phyloP scores from a whole-genome alignment of 2,888 invertebrate species.

The Spodoptera exigua region DNA sequence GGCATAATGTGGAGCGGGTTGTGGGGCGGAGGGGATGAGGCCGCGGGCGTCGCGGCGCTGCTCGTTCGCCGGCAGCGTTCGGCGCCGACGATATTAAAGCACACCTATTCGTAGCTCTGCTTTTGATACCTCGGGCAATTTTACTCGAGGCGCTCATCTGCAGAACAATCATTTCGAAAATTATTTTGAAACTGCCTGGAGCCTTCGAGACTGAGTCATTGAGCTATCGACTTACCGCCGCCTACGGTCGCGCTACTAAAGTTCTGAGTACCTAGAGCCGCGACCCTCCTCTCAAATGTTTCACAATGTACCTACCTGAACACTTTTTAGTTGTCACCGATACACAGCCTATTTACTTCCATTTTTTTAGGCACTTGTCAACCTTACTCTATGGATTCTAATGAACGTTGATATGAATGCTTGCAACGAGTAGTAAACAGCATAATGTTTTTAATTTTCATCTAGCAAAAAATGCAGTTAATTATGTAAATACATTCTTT shows the following conservation, averaged over 20 bases:
- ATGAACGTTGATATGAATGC: too few species aligned
- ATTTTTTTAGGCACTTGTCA: too few species aligned
- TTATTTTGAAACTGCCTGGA: slow-evolving; percentile 79
- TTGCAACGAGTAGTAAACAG: too few species aligned
- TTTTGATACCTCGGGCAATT: slow-evolving; percentile 71
- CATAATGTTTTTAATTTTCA: too few species aligned
- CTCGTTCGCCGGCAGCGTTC: slow-evolving; percentile 52
- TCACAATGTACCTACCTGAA: slow-evolving; percentile 2
- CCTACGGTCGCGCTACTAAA: slow-evolving; percentile 41
- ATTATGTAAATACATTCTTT: too few species aligned
- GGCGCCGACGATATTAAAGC: slow-evolving; percentile 68
- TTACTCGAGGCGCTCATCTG: slow-evolving; percentile 77
- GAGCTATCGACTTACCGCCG: slow-evolving; percentile 58
- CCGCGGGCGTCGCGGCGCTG: slow-evolving; percentile 49
- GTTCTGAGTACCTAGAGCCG: slow-evolving; percentile 10
- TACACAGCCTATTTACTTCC: too few species aligned
- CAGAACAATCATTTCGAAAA: slow-evolving; percentile 86
- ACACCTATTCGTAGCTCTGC: slow-evolving; percentile 70
- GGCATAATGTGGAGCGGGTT: slow-evolving; percentile 48
- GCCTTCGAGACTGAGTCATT: slow-evolving; percentile 63
- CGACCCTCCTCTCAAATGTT: slow-evolving; percentile 35
- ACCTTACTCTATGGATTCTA: too few species aligned
- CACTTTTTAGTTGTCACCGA: too few species aligned
- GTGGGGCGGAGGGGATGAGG: slow-evolving; percentile 41
- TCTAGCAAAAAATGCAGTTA: too few species aligned